phyloP scores from a whole-genome alignment of 30 jellyfish, hydroid and myxozoan genomes.

The Aurelia sp. region DNA sequence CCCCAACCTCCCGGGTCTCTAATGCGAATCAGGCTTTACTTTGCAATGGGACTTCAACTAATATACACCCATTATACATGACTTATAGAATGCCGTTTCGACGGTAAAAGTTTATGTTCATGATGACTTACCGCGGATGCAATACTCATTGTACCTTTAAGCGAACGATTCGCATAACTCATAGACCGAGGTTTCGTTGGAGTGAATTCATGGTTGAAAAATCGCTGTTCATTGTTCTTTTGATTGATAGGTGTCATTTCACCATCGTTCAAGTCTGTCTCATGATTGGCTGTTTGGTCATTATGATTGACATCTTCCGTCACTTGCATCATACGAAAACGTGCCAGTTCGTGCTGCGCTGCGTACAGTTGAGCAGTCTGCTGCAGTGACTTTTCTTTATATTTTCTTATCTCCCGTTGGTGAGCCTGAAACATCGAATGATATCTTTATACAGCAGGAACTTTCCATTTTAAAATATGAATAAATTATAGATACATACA shows the following conservation, averaged over 20 bases:
- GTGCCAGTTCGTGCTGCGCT: slow-evolving; percentile 69
- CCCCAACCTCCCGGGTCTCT: too few relatives aligned
- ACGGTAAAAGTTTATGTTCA: background rate
- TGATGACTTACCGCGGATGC: slow-evolving; percentile 1
- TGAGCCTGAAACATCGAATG: slow-evolving; percentile 38
- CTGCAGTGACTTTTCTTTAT: slow-evolving; percentile 63
- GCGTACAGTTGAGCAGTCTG: slow-evolving; percentile 76
- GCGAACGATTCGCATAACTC: background rate
- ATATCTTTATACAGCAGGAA: too few relatives aligned
- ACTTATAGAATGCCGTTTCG: slow-evolving; percentile 62
- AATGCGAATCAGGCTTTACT: too few relatives aligned
- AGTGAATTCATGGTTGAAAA: slow-evolving; percentile 25
- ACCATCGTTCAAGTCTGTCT: background rate
- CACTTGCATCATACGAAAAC: slow-evolving; percentile 19
- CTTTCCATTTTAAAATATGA: too few relatives aligned
- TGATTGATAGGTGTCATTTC: slow-evolving; percentile 62
- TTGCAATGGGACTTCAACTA: too few relatives aligned
- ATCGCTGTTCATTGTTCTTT: slow-evolving; percentile 16
- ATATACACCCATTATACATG: slow-evolving; percentile 11
- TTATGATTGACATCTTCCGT: slow-evolving; percentile 59
- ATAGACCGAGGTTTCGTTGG: slow-evolving; percentile 19
- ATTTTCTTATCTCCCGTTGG: slow-evolving; percentile 79
- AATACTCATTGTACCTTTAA: slow-evolving; percentile 6
- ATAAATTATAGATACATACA: too few relatives aligned
- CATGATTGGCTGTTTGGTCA: slow-evolving; percentile 19